phyloP scores from a whole-genome alignment of 2,888 invertebrate genomes.

The Hirtodrosophila alboralis region DNA sequence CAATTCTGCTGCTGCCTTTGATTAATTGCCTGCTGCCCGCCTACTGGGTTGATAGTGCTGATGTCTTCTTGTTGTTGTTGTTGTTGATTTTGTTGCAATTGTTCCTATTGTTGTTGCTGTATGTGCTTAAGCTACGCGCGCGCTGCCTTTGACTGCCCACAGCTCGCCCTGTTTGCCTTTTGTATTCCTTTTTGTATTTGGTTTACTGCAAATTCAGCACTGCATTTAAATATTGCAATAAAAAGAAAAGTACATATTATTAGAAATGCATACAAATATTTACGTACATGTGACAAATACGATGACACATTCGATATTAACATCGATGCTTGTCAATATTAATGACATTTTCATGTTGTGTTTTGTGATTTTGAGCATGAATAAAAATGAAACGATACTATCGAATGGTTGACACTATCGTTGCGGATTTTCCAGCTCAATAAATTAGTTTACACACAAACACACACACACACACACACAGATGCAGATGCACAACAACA shows the following conservation, averaged over 20 bases:
- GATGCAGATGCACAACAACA: neutral
- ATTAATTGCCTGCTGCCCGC: conserved; percentile 21
- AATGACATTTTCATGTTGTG: too few relatives aligned
- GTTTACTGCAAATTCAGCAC: conserved; percentile 53
- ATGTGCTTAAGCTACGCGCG: conserved; percentile 20
- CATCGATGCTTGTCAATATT: too few relatives aligned
- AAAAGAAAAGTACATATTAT: too few relatives aligned
- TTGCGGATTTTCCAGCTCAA: too few relatives aligned
- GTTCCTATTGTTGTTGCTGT: conserved; percentile 3
- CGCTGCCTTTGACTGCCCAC: conserved; percentile 3
- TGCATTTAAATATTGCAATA: conserved; percentile 12
- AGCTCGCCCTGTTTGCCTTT: conserved; percentile 3
- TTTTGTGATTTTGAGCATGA: too few relatives aligned
- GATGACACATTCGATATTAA: too few relatives aligned
- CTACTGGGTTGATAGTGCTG: too few relatives aligned
- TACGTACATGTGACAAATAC: too few relatives aligned
- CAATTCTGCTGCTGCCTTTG: conserved; percentile 4
- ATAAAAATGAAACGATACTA: too few relatives aligned
- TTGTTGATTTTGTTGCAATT: neutral
- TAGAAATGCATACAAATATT: too few relatives aligned
- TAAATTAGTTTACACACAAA: neutral
- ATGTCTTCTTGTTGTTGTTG: conserved; percentile 5
- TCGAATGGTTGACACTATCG: too few relatives aligned
- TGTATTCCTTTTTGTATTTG: conserved; percentile 2
- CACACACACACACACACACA: conserved; percentile 1